Evolutionary conservation across 2,113 vertebrate genomes (phyloP).

Genomic region (Daubentonia madagascariensis): DNA sequence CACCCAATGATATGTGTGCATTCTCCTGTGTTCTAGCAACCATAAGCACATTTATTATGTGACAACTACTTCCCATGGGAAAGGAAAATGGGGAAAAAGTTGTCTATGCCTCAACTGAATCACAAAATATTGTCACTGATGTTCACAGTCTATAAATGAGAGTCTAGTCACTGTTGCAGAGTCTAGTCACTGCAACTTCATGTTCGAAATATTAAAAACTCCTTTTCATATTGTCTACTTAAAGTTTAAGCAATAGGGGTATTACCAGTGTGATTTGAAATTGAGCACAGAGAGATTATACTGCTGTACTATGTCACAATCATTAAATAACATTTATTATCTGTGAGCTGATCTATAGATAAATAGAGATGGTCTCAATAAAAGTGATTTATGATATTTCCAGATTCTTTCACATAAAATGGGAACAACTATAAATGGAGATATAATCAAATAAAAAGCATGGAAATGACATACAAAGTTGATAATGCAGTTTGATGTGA

Average conservation of each 20-base stretch:
- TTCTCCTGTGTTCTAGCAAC: background rate
- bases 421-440: slow-evolving; percentile 37
- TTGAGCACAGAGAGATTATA: background rate
- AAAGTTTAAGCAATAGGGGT: background rate
- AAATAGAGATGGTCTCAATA: slow-evolving; percentile 30
- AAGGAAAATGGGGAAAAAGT: background rate
- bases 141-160: background rate
- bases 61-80: background rate
- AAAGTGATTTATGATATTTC: slow-evolving; percentile 51
- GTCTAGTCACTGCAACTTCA: background rate
- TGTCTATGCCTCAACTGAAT: background rate
- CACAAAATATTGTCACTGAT: background rate
- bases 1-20: background rate
- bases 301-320: background rate
- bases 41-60: background rate
- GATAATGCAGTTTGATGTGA: background rate
- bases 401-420: slow-evolving; percentile 38
- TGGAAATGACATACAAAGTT: background rate
- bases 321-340: slow-evolving; percentile 59
- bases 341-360: slow-evolving; percentile 52
- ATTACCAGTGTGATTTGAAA: background rate
- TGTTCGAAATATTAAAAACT: background rate
- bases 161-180: background rate
- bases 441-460: slow-evolving; percentile 56
- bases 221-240: background rate